A percentile compares a stretch with the other conserved stretches of the same genome.
phyloP scores from a whole-genome alignment of 2,113 vertebrate genomes.

The Dicentrarchus labrax region DNA sequence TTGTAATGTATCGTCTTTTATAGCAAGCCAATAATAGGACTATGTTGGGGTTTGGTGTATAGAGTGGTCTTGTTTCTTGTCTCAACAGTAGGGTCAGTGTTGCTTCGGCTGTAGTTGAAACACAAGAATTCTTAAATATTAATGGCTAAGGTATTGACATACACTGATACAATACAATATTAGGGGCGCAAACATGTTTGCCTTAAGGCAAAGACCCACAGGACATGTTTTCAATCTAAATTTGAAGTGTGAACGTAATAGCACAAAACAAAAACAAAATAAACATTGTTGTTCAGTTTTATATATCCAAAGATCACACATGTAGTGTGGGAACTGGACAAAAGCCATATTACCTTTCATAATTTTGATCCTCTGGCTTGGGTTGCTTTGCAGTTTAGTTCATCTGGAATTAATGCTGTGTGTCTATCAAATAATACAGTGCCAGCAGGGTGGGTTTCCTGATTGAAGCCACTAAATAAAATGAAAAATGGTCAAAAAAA shows the following conservation, averaged over 20 bases:
- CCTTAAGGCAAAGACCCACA: constrained; percentile 9
- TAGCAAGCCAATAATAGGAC: background rate
- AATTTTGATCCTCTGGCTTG: background rate
- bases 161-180: background rate
- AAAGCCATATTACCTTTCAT: background rate
- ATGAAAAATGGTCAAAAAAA: background rate
- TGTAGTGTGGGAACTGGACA: background rate
- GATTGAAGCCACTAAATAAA: constrained; percentile 2
- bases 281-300: background rate
- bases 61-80: background rate
- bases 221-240: background rate
- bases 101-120: background rate
- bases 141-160: background rate
- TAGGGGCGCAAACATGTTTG: background rate
- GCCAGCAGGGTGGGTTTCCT: constrained; percentile 13
- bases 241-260: background rate
- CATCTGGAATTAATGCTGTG: background rate
- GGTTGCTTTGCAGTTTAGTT: background rate
- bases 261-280: constrained; percentile 13
- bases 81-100: background rate
- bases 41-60: background rate
- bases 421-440: constrained; percentile 20
- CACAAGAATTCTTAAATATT: background rate
- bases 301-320: background rate
- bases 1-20: background rate